Base-by-base conservation (phyloP, 2,113 vertebrate genomes). In the Xenopus laevis region DNA sequence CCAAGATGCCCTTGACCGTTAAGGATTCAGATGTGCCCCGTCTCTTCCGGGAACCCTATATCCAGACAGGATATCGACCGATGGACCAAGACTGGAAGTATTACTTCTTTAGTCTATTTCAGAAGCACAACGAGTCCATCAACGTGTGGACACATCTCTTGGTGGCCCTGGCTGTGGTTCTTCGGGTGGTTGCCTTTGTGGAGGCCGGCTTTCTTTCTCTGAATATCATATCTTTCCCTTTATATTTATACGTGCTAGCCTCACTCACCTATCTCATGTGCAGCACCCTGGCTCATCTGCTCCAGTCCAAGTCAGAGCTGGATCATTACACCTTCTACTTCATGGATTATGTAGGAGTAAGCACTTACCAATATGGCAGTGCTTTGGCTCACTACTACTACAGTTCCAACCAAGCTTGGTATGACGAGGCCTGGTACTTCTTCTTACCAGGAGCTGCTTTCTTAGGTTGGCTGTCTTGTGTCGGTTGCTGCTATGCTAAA, bases 81-180 rank as follows among this genome's bases (percentile, higher is more conserved):
- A 81, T 84, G 0, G 90, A 84, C 44, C 96, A 94, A 65, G 84
- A 91, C 71, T 98, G 95, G 96, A 87, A 85, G 6, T 96, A 93
- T 86, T 96, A 97, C 84, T 83, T 95, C 78, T 78, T 94, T 45
- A 98, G 95, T 84, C 91, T 98, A 79, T 98, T 98, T 74, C 95
- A 95, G 87, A 90, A 90, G 55, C 96, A 98, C 87, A 98, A 98
- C 0, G 96, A 98, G 79, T 90, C 90, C 60, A 86, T 98, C 72
- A 98, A 98, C 0, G 94, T 97, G 0, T 98, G 96, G 96, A 98
- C 93, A 45, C 96, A 97, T 65, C 74, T 98, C 76, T 82, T 98
- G 84, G 92, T 91, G 0, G 88, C 82, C 0, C 82, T 93, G 58
- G 89, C 89, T 0, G 87, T 98, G 71, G 86, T 97, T 58, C 70